Percentiles rank a stretch among this genome's conserved stretches.
Evolutionary conservation across 2,797 vertebrate species (phyloP).

Genomic region (Acomys russatus): DNA sequence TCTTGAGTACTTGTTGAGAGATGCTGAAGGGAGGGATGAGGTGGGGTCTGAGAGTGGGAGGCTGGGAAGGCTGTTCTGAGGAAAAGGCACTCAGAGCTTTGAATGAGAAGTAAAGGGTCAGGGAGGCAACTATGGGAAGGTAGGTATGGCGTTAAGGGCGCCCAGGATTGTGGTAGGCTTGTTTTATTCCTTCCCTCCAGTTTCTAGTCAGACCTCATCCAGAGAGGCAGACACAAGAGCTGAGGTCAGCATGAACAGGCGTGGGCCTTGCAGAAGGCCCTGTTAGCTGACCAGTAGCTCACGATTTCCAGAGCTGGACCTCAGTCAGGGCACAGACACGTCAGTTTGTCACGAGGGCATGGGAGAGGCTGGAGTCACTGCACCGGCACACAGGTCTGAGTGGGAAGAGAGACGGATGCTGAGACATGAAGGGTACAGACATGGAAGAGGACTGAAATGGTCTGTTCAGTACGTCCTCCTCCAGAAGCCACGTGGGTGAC

Average conservation of each 20-base stretch:
- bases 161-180: not conserved
- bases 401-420: not conserved
- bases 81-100: not conserved
- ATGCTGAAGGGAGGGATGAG: not conserved
- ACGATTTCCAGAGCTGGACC: not conserved
- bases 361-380: not conserved
- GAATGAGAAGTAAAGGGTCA: not conserved
- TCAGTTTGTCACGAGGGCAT: not conserved
- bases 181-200: not conserved
- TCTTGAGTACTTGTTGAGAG: not conserved
- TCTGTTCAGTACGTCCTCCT: not conserved
- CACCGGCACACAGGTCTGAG: not conserved
- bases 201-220: not conserved
- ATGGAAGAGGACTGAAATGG: not conserved
- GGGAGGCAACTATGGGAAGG: no score
- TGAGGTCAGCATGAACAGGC: not conserved
- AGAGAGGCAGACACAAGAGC: not conserved
- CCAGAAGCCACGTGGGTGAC: not conserved
- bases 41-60: not conserved
- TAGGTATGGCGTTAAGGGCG: not conserved
- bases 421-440: not conserved
- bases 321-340: not conserved
- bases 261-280: not conserved
- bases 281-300: not conserved
- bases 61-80: slow-evolving; percentile 3